A percentile compares a stretch with the other conserved stretches of the same genome.
Evolutionary conservation across 1,140 invertebrate species (phyloP).

Genomic region (Paraescarpia echinospica): DNA sequence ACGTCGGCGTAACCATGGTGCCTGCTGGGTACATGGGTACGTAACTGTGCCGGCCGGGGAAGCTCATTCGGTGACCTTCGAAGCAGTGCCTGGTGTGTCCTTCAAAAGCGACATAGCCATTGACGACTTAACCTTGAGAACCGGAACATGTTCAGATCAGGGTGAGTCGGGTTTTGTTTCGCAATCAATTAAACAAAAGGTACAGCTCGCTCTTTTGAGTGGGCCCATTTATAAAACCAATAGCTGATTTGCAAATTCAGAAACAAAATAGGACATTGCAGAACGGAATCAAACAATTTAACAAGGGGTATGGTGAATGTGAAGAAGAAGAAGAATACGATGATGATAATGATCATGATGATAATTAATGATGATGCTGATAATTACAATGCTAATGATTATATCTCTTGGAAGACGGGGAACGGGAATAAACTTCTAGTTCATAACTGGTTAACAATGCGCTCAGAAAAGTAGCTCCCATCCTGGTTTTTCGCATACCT

Average conservation of each 20-base stretch:
- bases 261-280: background rate
- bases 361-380: background rate
- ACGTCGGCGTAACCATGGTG: slow-evolving; percentile 11
- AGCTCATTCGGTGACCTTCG: background rate
- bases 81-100: background rate
- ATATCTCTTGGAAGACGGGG: too few relatives aligned
- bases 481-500: too few relatives aligned
- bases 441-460: too few relatives aligned
- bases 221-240: background rate
- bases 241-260: background rate
- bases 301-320: too few relatives aligned
- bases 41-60: slow-evolving; percentile 11
- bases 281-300: background rate
- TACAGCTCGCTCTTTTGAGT: background rate
- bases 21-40: background rate
- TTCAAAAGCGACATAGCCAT: slow-evolving; percentile 13
- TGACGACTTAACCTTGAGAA: slow-evolving; percentile 16
- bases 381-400: background rate
- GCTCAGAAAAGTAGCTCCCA: too few relatives aligned
- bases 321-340: too few relatives aligned
- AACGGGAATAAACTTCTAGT: too few relatives aligned
- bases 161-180: background rate
- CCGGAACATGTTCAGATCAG: background rate
- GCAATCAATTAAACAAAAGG: background rate
- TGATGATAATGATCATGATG: too few relatives aligned